A percentile compares a stretch with the other conserved stretches of the same genome.
Conservation (phyloP, 1,140 invertebrate species). For the Lepidostoma basale region DNA sequence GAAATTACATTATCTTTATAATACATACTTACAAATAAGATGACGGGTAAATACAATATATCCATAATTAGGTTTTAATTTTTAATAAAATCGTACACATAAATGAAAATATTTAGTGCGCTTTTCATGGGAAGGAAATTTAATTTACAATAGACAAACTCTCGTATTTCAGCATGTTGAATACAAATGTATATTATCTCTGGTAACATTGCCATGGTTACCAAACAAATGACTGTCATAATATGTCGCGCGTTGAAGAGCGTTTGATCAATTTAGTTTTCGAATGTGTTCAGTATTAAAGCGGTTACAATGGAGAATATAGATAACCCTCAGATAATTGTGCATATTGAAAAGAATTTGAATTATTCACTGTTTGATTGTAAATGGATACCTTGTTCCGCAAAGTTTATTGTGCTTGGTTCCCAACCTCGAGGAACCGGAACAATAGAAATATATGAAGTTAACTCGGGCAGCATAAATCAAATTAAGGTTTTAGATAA, state of each 20-base stretch:
- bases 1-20: no score
- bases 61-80: no score
- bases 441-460: constrained; percentile 85
- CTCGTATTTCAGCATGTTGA: no score
- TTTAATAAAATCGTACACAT: no score
- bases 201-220: background rate
- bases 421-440: constrained; percentile 83
- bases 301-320: constrained; percentile 57
- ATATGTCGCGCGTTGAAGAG: background rate
- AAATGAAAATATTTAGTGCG: no score
- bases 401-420: constrained; percentile 91
- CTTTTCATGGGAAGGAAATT: no score
- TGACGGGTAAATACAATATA: no score
- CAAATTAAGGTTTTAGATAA: constrained; percentile 78
- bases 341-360: constrained; percentile 82
- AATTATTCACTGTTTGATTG: constrained; percentile 89
- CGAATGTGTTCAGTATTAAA: background rate
- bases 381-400: constrained; percentile 93
- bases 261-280: constrained; percentile 19
- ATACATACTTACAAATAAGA: no score
- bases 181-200: no score
- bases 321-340: constrained; percentile 89
- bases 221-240: constrained; percentile 20
- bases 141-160: no score
- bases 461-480: constrained; percentile 73